phyloP scores from a whole-genome alignment of 2,113 vertebrate genomes.

The Cathartes aura region DNA sequence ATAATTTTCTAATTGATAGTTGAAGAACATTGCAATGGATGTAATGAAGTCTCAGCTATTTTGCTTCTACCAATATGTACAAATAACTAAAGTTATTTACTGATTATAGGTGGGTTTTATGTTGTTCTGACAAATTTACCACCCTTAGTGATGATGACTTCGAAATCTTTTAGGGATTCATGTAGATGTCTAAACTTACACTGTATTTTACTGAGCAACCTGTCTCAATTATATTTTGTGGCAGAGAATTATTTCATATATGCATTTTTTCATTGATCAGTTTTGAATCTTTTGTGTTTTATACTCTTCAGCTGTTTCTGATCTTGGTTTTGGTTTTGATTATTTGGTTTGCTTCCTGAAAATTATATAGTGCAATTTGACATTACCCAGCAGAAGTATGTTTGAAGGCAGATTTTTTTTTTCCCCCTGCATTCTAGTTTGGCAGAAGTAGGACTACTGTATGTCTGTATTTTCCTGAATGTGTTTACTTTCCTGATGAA shows the following conservation, averaged over 20 bases:
- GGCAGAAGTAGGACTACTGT: background rate
- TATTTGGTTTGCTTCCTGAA: background rate
- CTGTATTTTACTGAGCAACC: background rate
- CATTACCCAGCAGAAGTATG: background rate
- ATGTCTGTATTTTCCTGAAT: background rate
- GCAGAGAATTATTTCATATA: background rate
- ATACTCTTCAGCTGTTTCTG: background rate
- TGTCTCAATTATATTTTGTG: background rate
- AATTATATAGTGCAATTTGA: background rate
- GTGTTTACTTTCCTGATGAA: background rate
- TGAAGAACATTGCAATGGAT: background rate
- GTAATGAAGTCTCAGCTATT: background rate
- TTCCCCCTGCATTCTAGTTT: background rate
- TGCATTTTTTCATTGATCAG: background rate
- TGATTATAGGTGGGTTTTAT: background rate
- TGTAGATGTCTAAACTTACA: background rate
- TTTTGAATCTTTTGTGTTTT: background rate
- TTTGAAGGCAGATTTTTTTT: background rate
- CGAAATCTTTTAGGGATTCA: background rate
- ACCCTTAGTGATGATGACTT: background rate
- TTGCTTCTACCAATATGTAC: background rate
- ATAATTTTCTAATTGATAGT: background rate
- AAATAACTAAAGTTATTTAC: background rate
- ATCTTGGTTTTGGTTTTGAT: background rate
- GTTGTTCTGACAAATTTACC: background rate